A percentile compares a stretch with the other conserved stretches of the same genome.
These are phyloP conservation scores for Alexandromys fortis DNA, from an alignment of 2,113 vertebrate species.

Conservation along the genomic window DNA sequence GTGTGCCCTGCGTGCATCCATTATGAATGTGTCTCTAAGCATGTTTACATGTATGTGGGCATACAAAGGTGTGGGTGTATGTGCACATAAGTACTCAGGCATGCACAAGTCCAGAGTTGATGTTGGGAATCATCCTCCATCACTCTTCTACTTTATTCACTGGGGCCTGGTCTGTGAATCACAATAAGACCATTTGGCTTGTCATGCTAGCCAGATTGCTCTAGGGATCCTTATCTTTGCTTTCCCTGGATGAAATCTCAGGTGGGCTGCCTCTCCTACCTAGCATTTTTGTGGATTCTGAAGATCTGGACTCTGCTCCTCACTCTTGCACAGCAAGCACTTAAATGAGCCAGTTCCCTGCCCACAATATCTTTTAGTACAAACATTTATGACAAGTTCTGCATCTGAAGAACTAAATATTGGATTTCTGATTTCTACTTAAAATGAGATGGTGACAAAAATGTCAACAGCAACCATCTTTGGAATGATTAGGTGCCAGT, in stretches of 20 bases:
- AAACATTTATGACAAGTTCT: conserved; percentile 37
- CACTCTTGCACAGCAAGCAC: no score
- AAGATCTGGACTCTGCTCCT: neutral
- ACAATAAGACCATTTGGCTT: neutral
- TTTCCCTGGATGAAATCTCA: neutral
- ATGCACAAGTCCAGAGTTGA: no score
- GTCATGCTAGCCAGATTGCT: neutral
- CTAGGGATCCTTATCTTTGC: neutral
- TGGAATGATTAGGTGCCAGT: neutral
- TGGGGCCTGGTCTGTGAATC: neutral
- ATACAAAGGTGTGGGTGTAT: neutral
- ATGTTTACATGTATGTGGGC: neutral
- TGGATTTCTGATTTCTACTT: conserved; percentile 44
- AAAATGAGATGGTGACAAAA: conserved; percentile 34
- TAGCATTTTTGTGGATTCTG: neutral
- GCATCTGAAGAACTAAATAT: conserved; percentile 4
- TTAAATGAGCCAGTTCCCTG: neutral
- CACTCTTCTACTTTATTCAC: neutral
- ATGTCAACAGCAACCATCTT: conserved; percentile 24
- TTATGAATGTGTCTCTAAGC: neutral
- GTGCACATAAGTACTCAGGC: neutral
- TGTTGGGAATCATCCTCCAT: neutral
- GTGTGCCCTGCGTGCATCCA: neutral
- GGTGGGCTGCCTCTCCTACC: neutral
- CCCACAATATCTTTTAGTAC: neutral